These are phyloP conservation scores for Parasteatoda lunata DNA, from an alignment of 2,888 invertebrate species.

Conservation along the genomic window DNA sequence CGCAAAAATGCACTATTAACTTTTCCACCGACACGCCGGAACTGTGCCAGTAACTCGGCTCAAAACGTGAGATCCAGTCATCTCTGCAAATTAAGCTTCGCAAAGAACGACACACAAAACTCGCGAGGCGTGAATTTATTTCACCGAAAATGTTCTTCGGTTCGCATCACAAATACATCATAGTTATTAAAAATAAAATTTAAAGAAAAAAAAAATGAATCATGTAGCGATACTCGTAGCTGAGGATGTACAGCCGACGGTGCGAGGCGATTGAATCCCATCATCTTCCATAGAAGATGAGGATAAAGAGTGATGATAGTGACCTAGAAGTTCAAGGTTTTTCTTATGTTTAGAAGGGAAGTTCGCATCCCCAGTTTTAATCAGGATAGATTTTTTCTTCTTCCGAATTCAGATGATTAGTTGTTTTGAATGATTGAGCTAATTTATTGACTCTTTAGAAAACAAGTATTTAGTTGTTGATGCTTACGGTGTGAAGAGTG, in stretches of 20 bases:
- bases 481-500: too few relatives aligned
- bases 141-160: conserved; percentile 32
- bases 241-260: background rate
- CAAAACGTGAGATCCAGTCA: background rate
- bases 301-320: background rate
- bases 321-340: conserved; percentile 38
- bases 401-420: too few relatives aligned
- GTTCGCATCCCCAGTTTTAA: conserved; percentile 45
- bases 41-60: background rate
- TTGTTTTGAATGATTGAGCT: too few relatives aligned
- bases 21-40: background rate
- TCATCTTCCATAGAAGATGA: background rate
- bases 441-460: too few relatives aligned
- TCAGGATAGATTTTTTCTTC: too few relatives aligned
- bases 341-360: conserved; percentile 27
- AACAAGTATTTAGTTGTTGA: too few relatives aligned
- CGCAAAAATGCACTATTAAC: too few relatives aligned
- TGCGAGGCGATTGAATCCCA: background rate
- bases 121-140: conserved; percentile 18
- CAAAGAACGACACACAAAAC: conserved; percentile 29
- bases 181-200: conserved; percentile 47
- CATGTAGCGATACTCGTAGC: background rate
- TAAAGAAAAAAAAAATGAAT: background rate
- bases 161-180: conserved; percentile 34
- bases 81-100: background rate